Percentiles rank a stretch among this genome's conserved stretches.
These are phyloP conservation scores for Odontesthes bonariensis DNA, from an alignment of 2,113 vertebrate species.

Conservation along the genomic window DNA sequence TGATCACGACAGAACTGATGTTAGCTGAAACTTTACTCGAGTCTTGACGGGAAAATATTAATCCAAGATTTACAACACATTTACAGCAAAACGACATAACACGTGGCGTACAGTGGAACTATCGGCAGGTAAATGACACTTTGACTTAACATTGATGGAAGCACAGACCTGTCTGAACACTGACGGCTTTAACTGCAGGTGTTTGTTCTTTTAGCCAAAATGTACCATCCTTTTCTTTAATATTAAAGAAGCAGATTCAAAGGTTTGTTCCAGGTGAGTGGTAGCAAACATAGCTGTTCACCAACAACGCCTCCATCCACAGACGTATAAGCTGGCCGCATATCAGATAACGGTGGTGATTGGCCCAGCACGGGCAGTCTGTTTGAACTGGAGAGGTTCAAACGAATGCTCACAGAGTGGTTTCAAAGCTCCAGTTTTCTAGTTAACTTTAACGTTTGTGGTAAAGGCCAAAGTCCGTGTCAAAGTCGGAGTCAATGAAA, in stretches of 20 bases:
- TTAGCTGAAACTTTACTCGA: too few species aligned
- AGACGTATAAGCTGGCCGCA: not conserved
- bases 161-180: too few species aligned
- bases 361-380: too few species aligned
- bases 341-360: not conserved
- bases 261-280: not conserved
- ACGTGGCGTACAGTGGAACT: too few species aligned
- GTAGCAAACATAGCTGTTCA: not conserved
- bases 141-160: too few species aligned
- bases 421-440: constrained; percentile 8
- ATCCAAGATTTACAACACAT: too few species aligned
- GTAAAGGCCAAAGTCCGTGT: not conserved
- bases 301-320: not conserved
- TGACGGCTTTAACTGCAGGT: not conserved
- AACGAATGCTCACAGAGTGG: not conserved
- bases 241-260: not conserved
- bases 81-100: too few species aligned
- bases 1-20: too few species aligned
- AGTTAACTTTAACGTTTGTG: not conserved
- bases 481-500: too few species aligned
- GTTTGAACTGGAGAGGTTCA: not conserved
- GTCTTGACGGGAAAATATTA: too few species aligned
- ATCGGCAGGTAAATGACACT: too few species aligned
- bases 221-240: not conserved
- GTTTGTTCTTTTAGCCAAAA: not conserved